phyloP scores from a whole-genome alignment of 2,888 invertebrate species.

The Auanema sp. region DNA sequence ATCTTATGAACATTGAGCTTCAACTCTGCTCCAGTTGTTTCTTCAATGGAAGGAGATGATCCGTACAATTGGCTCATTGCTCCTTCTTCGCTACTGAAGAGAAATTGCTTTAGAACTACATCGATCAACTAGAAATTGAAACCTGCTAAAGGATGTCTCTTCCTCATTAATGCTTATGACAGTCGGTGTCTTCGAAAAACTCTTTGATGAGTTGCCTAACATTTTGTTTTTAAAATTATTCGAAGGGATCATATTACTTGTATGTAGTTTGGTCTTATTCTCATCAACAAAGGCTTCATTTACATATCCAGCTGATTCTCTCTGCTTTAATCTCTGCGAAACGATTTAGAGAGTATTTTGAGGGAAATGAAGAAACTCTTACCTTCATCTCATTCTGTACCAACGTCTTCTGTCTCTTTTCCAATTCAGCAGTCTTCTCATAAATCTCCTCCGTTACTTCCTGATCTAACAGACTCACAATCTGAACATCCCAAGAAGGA shows the following conservation, averaged over 20 bases:
- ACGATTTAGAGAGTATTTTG: too few species aligned
- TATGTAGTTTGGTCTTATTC: slow-evolving; percentile 8
- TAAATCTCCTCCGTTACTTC: slow-evolving; percentile 98
- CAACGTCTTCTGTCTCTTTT: slow-evolving; percentile 94
- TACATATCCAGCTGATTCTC: slow-evolving; percentile 5
- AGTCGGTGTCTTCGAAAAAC: neutral
- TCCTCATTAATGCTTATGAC: slow-evolving; percentile 19
- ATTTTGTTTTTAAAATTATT: too few species aligned
- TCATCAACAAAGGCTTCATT: slow-evolving; percentile 24
- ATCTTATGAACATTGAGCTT: slow-evolving; percentile 78
- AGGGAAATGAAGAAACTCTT: too few species aligned
- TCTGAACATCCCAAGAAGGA: slow-evolving; percentile 21
- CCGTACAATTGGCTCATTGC: slow-evolving; percentile 10
- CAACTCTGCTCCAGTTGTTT: slow-evolving; percentile 9
- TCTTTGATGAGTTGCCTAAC: slow-evolving; percentile 22
- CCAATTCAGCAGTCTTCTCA: slow-evolving; percentile 96
- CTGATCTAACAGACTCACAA: slow-evolving; percentile 78
- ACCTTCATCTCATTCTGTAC: slow-evolving; percentile 65
- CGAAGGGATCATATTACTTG: neutral
- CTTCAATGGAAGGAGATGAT: slow-evolving; percentile 15
- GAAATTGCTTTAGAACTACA: neutral
- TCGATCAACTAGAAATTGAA: neutral
- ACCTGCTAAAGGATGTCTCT: slow-evolving; percentile 30
- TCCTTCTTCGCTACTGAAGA: neutral
- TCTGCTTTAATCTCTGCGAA: slow-evolving; percentile 26